Conservation (phyloP, 2,797 vertebrate genomes). For the Vireo griseus region DNA sequence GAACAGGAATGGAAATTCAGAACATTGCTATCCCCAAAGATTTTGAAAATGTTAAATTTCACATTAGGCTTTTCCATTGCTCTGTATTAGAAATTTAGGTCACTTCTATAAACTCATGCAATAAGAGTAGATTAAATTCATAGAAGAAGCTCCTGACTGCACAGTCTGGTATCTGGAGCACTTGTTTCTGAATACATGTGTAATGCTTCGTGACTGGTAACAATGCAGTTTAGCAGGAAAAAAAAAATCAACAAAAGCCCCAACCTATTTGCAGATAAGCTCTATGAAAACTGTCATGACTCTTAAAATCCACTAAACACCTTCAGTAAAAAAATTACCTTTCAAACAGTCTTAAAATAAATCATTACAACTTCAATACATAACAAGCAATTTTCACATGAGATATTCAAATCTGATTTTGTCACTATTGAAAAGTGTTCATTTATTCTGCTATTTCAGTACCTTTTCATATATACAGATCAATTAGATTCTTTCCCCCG, state of each 20-base stretch:
- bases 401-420: background rate
- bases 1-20: background rate
- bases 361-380: background rate
- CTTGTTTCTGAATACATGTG: background rate
- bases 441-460: background rate
- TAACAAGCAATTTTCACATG: rapidly evolving
- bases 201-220: background rate
- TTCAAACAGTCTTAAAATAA: background rate
- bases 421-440: background rate
- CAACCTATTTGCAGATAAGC: background rate
- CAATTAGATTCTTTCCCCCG: background rate
- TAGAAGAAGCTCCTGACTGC: background rate
- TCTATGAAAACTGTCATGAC: background rate
- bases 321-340: background rate
- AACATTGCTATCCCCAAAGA: background rate
- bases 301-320: background rate
- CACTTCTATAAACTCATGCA: background rate
- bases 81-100: background rate
- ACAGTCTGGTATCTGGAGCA: background rate
- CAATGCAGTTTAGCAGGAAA: background rate
- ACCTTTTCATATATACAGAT: background rate
- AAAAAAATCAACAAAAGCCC: background rate
- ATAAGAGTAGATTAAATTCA: background rate
- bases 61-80: background rate
- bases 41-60: background rate